Base-by-base conservation (phyloP, 2,888 invertebrate species). In the Sminthurinus aureus region DNA sequence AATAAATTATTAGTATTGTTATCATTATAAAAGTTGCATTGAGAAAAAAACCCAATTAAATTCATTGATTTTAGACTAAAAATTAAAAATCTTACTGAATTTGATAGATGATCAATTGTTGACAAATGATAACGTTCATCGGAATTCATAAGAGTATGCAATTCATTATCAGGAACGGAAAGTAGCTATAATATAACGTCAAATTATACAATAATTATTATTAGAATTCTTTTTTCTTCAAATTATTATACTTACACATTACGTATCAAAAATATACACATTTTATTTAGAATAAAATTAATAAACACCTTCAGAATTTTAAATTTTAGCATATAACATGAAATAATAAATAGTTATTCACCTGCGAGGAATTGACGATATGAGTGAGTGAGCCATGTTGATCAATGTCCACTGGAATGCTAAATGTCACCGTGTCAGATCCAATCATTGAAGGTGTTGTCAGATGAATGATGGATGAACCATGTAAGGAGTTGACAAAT, bases 321-420 rank as follows among this genome's bases (percentile, higher is more conserved):
- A 18, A 58, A 58, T 58, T 58, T 58, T 18, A 58, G 4, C 18
- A 18, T 58, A 58, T 15, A 58, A 2, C 6, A 38, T 38, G 6
- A 38, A 38, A 38, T 1, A 38, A 38, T 38, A 38, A 4, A 38
- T 38, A 38, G 1, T 38, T 6, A n/a, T 67, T 67, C 26, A 82
- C 82, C 82, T 67, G 75, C 52, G 67, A 69, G 66, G 79, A 64
- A 58, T 74, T 73, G 26, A 84, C 75, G 18, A 85, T 77, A 15
- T 85, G 85, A 0, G 81, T 58, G 13, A 85, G 71, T 74, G 67
- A 75, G 8, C 79, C 79, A 26, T 81, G 77, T 67, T 84, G 82
- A 52, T 85, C 82, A 15, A 84, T 73, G 38, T 85, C 84, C 20
- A 85, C 77, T 24, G 86, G 85, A 84, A 86, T 85, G 67, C 77